Conservation (phyloP, 2,888 invertebrate species). For the Pterobdella sp. region DNA sequence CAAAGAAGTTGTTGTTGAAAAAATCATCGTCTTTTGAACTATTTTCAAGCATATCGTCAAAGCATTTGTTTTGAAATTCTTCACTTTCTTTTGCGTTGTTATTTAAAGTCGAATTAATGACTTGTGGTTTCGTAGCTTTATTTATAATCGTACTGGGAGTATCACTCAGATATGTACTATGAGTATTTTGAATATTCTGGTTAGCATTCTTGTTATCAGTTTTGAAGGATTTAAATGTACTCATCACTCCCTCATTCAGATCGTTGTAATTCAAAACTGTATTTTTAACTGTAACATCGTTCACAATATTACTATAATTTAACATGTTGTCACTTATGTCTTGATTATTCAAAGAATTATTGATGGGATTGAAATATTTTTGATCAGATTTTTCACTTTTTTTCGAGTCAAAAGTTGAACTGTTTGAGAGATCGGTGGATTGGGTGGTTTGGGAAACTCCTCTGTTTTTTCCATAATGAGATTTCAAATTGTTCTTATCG, state of each 20-base stretch:
- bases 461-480: background rate
- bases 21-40: background rate
- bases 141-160: background rate
- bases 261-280: background rate
- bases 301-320: background rate
- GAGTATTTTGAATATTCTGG: background rate
- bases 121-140: background rate
- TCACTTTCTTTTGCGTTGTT: background rate
- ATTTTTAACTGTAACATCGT: background rate
- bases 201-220: background rate
- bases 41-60: background rate
- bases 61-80: background rate
- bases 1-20: background rate
- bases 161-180: background rate
- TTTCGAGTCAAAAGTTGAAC: background rate
- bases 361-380: background rate
- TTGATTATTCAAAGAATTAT: background rate
- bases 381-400: background rate
- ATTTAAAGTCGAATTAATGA: too few relatives aligned
- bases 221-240: background rate
- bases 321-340: background rate
- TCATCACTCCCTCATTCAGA: background rate
- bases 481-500: too few relatives aligned
- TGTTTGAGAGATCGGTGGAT: background rate
- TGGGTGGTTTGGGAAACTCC: background rate